Percentiles rank a stretch among this genome's conserved stretches.
Conservation (phyloP, 2,888 invertebrate species). For the Lottia gigantea region DNA sequence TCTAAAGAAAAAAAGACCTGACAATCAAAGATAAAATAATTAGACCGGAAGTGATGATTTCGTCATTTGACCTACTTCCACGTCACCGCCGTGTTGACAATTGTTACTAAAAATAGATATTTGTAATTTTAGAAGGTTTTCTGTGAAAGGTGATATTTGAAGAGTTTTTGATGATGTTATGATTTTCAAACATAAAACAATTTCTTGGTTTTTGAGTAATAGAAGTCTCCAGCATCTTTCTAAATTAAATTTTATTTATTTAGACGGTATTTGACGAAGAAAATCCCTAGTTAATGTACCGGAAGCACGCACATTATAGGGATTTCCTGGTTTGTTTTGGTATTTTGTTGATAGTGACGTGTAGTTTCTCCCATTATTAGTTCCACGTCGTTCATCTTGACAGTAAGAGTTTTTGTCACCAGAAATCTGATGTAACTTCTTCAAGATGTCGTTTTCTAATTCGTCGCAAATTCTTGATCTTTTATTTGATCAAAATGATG, state of each 20-base stretch:
- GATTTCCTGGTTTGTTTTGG: no score
- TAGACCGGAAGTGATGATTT: not conserved
- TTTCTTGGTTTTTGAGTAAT: no score
- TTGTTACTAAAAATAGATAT: not conserved
- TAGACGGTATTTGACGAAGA: no score
- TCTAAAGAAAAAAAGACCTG: no score
- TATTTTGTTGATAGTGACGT: no score
- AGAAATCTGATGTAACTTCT: not conserved
- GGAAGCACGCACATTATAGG: no score
- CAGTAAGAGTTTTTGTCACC: not conserved
- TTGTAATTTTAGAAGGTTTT: not conserved
- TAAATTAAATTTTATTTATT: no score
- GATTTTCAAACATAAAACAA: not conserved
- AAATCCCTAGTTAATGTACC: no score
- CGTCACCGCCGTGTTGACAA: not conserved
- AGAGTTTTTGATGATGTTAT: not conserved
- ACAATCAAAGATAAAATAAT: no score
- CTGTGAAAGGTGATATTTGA: not conserved
- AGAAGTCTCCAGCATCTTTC: no score
- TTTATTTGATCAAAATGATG: conserved; percentile 55
- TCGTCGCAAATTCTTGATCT: conserved; percentile 50
- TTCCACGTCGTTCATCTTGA: not conserved
- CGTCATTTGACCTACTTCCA: conserved; percentile 10
- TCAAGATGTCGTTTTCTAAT: conserved; percentile 30
- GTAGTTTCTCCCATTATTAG: no score